Evolutionary conservation across 2,113 vertebrate genomes (phyloP), one percentile per base, ranked within the genome.

Genomic region (Trichechus manatus): DNA sequence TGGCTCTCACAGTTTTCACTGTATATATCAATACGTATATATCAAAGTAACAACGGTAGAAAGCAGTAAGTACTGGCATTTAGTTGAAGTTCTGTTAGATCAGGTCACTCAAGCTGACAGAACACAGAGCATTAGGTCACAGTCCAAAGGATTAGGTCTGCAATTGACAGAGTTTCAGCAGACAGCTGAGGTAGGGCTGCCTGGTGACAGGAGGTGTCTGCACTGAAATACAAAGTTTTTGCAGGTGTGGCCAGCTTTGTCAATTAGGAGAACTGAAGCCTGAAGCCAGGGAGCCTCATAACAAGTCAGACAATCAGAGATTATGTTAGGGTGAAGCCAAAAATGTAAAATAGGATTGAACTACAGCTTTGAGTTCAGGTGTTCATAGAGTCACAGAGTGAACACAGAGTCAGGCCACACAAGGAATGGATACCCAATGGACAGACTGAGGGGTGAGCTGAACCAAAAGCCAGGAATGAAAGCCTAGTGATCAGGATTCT

Each of bases 81-180:
- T 80, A 56, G 44, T 72, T 92, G 87, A 95, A 74, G 87, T 92
- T 89, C 66, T 33, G 50, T 91, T 91, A 91, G 44, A 79, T 91
- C 86, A 93, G 83, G n/a, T 91, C 53, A 91, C 72, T 23, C 29
- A 89, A 88, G 68, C 53, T 97, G 94, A 87, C 80, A 89, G 95
- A 77, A 93, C 29, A 87, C 56, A 93, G 82, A 84, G 84, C 87
- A 44, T 88, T 79, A 86, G 95, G 89, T 95, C 90, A 90, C n/a
- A 94, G 89, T 87, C 75, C 94, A 96, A 91, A 96, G 59, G 44
- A 87, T 94, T 66, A 94, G 64, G 56, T 89, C 63, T 42, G 53
- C 50, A n/a, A 17, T 6, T 96, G 95, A 95, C 92, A 93, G 79
- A 22, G 75, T 84, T 93, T 92, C 95, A 77, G 72, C 42, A 75